Base-by-base conservation (phyloP, 2,113 vertebrate genomes). In the Illadopsis cleaveri region DNA sequence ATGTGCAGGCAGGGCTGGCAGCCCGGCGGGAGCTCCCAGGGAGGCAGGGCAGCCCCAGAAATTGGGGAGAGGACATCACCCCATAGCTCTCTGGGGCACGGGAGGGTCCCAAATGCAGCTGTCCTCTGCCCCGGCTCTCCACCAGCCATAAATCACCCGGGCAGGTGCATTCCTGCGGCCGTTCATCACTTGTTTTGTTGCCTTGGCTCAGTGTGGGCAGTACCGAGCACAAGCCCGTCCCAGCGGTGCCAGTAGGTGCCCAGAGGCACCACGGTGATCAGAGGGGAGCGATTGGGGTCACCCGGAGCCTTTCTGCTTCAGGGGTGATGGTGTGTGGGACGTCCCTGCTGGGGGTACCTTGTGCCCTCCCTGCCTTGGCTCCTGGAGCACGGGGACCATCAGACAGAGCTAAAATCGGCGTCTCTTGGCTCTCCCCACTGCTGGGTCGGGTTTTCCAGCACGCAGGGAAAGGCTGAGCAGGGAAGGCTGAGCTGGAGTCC, bases 191-290 rank as follows among this genome's bases (percentile, higher is more conserved):
- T 66, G 37, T 40, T 13, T 16, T 10, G 93, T 85, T 23, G 10
- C 22, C 35, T 72, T 72, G 70, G 90, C 91, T 96, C 73, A 27
- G 33, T 31, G 45, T 48, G 85, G 95, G 96, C 90, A 60, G 2
- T 90, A 96, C 86, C 35, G 5, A 21, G 48, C 8, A 25, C 24
- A 3, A 31, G 28, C 76, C 42, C 1, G 1, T 60, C 27, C 35
- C 6, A 2, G 42, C 0, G 0, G 35, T 53, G 71, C 27, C 6
- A 0, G 4, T 11, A 0, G 0, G 1, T 81, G 51, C 53, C 38
- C 45, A 7, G 51, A 27, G 66, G 24, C 50, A 15, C 40, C 20
- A 4, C 1, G 8, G 28, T 33, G 47, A 7, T 47, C 17, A 0
- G 38, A 19, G 69, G 23, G 53, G 17, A 56, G 35, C 0, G 0